Conservation (phyloP, 2,113 vertebrate species). For the Mastomys natalensis region DNA sequence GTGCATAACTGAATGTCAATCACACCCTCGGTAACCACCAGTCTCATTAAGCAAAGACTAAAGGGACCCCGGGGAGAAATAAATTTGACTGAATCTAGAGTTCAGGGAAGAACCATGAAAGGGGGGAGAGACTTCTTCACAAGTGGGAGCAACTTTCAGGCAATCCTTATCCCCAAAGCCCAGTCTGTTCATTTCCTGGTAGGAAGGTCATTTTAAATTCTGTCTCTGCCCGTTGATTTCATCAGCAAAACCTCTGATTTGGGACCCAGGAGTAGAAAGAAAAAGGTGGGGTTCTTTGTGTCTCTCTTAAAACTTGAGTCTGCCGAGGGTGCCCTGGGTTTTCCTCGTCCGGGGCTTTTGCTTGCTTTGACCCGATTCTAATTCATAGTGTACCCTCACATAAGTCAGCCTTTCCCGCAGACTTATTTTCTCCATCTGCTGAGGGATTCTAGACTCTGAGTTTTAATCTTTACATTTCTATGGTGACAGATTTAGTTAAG, state of each 20-base stretch:
- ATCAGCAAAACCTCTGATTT: background rate
- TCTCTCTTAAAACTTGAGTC: background rate
- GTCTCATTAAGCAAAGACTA: conserved; percentile 78
- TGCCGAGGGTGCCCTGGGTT: background rate
- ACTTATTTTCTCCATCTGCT: background rate
- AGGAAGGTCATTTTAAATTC: conserved; percentile 21
- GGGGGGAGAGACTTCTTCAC: conserved; percentile 58
- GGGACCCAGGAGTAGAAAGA: background rate
- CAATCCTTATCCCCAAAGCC: background rate
- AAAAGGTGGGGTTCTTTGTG: background rate
- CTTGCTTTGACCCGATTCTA: background rate
- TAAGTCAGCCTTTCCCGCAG: background rate
- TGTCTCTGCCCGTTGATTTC: background rate
- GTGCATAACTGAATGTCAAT: conserved; percentile 68
- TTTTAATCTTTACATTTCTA: background rate
- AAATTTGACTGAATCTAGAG: conserved; percentile 53
- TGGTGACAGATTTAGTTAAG: conserved; percentile 4
- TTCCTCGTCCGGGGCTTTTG: too few species aligned
- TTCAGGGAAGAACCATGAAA: conserved; percentile 30
- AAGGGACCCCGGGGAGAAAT: conserved; percentile 67
- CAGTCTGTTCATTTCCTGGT: background rate
- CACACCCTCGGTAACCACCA: conserved; percentile 66
- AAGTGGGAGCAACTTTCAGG: background rate
- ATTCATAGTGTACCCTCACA: background rate
- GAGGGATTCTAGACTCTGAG: background rate